These are phyloP conservation scores for Accipiter superciliosus DNA, from an alignment of 2,797 vertebrate genomes.

Conservation along the genomic window DNA sequence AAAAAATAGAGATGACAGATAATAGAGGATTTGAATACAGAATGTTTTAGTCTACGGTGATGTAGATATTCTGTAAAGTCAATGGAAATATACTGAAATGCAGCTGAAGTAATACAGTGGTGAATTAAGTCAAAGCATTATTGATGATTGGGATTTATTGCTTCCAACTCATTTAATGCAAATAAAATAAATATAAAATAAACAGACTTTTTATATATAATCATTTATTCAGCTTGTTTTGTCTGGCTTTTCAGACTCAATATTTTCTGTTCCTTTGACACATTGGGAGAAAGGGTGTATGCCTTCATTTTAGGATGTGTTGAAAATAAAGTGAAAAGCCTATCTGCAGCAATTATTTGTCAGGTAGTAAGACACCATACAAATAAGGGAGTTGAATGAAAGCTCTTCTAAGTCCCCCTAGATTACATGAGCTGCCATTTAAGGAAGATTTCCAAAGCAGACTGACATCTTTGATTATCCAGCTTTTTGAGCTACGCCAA, in stretches of 20 bases:
- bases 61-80: not conserved
- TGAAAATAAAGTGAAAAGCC: conserved; percentile 34
- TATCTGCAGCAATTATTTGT: conserved; percentile 16
- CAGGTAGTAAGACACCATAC: not conserved
- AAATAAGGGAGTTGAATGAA: not conserved
- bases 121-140: not conserved
- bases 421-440: conserved; percentile 6
- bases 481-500: not conserved
- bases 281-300: not conserved
- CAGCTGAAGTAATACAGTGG: not conserved
- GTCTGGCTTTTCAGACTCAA: not conserved
- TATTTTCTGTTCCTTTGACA: not conserved
- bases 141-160: not conserved
- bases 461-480: not conserved
- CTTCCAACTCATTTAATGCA: not conserved
- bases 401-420: not conserved
- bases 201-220: not conserved
- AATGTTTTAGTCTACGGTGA: not conserved
- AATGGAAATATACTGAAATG: not conserved
- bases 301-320: not conserved
- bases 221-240: not conserved
- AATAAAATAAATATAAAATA: not conserved
- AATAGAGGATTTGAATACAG: not conserved
- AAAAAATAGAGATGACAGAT: not conserved
- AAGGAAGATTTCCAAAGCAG: not conserved